Evolutionary conservation across 2,797 vertebrate species (phyloP), one percentile per base, ranked within the genome.

Genomic region (Micromesistius poutassou): DNA sequence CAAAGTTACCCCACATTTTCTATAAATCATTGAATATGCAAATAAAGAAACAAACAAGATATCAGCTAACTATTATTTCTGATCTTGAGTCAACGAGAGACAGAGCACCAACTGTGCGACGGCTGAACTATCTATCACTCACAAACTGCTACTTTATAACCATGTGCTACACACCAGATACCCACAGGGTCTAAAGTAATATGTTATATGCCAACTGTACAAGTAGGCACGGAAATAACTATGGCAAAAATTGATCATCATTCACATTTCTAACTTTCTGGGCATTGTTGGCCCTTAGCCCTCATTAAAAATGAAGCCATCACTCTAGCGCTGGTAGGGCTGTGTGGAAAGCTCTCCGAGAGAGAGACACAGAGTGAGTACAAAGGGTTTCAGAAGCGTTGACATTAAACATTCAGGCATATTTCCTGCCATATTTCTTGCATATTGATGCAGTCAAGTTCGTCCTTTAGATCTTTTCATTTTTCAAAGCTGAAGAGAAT

Each of bases 401-500:
- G 70, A 33, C 30, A 68, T 68, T 68, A 76, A 79, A 62, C 80
- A 73, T 9, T 36, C 55, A 30, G 9, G 71, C 33, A 38, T 73
- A 50, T 35, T 35, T 3, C 7, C 16, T 10, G 36, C 30, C 50
- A 4, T 19, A 30, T 77, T 33, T 77, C 62, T 68, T 19, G 10
- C 72, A n/a, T 38, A 28, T 62, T 38, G 30, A 75, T 36, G 36
- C 38, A 46, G 66, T 78, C n/a, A 50, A 22, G 36, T 68, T 74
- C 62, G 13, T 16, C 38, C 36, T 22, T 80, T 72, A 71, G 81
- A 79, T 35, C 13, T n/a, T 5, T 22, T 5, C n/a, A 12, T 4
- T 75, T 81, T 76, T 73, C 72, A 30, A 76, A 76, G 72, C 25
- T 19, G 62, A 25, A 14, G 71, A 70, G 35, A 40, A 4, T 76